Conservation (phyloP, 2,113 vertebrate genomes). For the Turnix velox region DNA sequence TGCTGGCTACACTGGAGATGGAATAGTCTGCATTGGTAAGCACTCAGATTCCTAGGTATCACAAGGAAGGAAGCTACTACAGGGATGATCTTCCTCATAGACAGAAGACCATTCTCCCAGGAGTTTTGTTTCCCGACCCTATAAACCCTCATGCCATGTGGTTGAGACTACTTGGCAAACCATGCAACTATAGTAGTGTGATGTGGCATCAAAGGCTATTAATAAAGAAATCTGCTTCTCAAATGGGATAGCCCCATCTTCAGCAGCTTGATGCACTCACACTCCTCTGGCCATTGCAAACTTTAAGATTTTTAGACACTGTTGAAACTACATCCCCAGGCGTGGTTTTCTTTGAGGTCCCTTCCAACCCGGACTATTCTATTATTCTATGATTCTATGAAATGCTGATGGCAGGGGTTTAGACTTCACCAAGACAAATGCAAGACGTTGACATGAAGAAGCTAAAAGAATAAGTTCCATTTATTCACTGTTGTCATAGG, state of each 20-base stretch:
- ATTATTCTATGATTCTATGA: too few relatives aligned
- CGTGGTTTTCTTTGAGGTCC: background rate
- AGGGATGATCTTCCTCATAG: background rate
- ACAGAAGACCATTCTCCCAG: background rate
- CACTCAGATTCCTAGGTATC: rapidly evolving
- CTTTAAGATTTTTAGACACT: background rate
- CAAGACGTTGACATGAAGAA: background rate
- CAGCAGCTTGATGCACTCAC: background rate
- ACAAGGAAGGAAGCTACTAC: background rate
- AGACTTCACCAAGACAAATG: background rate
- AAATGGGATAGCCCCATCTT: background rate
- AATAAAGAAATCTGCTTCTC: background rate
- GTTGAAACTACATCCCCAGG: background rate
- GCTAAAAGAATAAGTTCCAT: background rate
- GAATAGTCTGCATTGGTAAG: conserved; percentile 85
- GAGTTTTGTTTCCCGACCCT: background rate
- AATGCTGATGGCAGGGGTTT: background rate
- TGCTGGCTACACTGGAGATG: conserved; percentile 80
- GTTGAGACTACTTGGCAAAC: background rate
- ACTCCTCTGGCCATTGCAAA: background rate
- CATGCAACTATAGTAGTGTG: background rate
- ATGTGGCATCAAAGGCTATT: background rate
- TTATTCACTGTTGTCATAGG: background rate
- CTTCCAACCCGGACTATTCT: too few relatives aligned
- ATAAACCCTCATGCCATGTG: rapidly evolving